phyloP scores from a whole-genome alignment of 2,888 invertebrate species.

The Eupithecia inturbata region DNA sequence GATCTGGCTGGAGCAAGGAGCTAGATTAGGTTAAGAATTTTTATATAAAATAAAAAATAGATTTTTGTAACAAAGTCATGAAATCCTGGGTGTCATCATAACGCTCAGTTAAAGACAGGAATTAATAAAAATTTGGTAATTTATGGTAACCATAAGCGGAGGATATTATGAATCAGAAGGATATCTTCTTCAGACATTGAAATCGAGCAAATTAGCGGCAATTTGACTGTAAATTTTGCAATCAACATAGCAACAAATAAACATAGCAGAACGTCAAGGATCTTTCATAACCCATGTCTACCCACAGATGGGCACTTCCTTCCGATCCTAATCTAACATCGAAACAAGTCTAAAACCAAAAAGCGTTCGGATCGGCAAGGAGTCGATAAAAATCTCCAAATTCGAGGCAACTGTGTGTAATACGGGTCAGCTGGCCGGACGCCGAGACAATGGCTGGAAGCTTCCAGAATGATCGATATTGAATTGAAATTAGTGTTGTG shows the following conservation, averaged over 20 bases:
- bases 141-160: too few species aligned
- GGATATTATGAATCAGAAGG: too few species aligned
- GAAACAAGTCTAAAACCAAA: constrained; percentile 17
- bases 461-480: constrained; percentile 30
- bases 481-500: constrained; percentile 27
- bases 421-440: constrained; percentile 64
- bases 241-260: too few species aligned
- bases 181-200: too few species aligned
- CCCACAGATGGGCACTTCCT: constrained; percentile 8
- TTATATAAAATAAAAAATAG: too few species aligned
- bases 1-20: too few species aligned
- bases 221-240: not conserved
- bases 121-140: too few species aligned
- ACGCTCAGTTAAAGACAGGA: too few species aligned
- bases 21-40: too few species aligned
- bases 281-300: not conserved
- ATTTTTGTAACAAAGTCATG: too few species aligned
- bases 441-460: constrained; percentile 53
- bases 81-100: too few species aligned
- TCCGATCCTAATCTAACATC: constrained; percentile 1
- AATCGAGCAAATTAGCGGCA: too few species aligned
- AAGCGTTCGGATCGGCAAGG: constrained; percentile 13
- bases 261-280: not conserved
- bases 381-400: constrained; percentile 42
- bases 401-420: constrained; percentile 77